These are phyloP conservation scores for Aptenodytes patagonicus DNA, from an alignment of 2,113 vertebrate species.

Conservation along the genomic window DNA sequence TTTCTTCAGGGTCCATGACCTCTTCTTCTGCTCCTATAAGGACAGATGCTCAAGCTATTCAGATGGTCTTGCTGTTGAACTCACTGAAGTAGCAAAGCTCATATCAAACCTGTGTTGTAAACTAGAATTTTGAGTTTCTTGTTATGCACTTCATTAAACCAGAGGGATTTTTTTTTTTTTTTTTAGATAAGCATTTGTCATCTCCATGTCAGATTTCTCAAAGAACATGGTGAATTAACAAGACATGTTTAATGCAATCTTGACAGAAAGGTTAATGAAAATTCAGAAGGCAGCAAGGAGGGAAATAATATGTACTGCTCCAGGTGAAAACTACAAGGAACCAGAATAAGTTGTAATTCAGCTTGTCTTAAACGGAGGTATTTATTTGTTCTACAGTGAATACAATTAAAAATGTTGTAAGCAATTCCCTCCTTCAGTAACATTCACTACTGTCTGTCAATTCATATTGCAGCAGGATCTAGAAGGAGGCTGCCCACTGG, in stretches of 20 bases:
- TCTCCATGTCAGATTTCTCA: conserved; percentile 41
- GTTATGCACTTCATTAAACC: conserved; percentile 9
- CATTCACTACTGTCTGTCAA: not conserved
- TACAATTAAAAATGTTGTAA: not conserved
- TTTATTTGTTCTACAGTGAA: not conserved
- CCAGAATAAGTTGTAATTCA: not conserved
- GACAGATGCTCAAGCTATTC: not conserved
- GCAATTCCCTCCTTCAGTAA: not conserved
- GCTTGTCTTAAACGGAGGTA: not conserved
- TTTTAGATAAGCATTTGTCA: conserved; percentile 30
- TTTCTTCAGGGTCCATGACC: not conserved
- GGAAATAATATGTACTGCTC: conserved; percentile 8
- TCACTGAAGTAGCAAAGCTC: not conserved
- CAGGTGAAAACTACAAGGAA: not conserved
- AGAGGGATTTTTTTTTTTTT: not conserved
- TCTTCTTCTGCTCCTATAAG: not conserved
- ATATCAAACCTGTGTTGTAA: not conserved
- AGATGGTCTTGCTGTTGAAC: not conserved
- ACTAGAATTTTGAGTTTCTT: not conserved
- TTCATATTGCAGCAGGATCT: not conserved
- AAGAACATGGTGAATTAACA: conserved; percentile 46
- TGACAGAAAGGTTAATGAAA: conserved; percentile 66
- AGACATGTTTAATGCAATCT: conserved; percentile 9
- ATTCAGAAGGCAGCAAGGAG: conserved; percentile 11
- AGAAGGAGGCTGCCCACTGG: not conserved